Conservation (phyloP, 2,113 vertebrate genomes). For the Aplodontia rufa region DNA sequence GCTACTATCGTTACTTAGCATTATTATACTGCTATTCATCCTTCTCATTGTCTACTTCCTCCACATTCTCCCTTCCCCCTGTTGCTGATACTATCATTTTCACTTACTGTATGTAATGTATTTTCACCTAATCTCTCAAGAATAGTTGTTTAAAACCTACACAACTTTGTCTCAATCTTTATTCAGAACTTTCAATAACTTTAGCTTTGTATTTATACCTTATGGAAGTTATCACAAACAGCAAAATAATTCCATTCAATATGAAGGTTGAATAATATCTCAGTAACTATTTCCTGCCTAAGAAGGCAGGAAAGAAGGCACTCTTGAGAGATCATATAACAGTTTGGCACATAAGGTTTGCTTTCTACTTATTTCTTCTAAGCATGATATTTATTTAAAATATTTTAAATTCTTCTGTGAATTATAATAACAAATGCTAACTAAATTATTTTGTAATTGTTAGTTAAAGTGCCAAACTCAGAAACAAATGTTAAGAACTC, state of each 20-base stretch:
- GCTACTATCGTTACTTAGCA: background rate
- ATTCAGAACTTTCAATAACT: background rate
- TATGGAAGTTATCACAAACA: background rate
- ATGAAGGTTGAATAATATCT: no score
- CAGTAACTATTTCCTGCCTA: no score
- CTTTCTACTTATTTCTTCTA: no score
- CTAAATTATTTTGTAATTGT: background rate
- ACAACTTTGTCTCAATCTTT: no score
- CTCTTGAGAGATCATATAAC: background rate
- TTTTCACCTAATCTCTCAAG: background rate
- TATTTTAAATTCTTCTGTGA: no score
- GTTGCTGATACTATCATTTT: background rate
- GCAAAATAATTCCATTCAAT: background rate
- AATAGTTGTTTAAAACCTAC: background rate
- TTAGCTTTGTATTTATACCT: fast-evolving
- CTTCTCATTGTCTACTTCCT: fast-evolving
- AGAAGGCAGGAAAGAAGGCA: no score
- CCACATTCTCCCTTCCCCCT: fast-evolving
- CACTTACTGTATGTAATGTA: background rate
- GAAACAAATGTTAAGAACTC: background rate
- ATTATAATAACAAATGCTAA: background rate
- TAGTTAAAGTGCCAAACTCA: background rate
- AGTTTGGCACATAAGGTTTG: background rate
- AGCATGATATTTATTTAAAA: no score
- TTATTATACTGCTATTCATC: background rate